A percentile compares a stretch with the other conserved stretches of the same genome.
Evolutionary conservation across 2,113 vertebrate species (phyloP).

Genomic region (Ictalurus furcatus): DNA sequence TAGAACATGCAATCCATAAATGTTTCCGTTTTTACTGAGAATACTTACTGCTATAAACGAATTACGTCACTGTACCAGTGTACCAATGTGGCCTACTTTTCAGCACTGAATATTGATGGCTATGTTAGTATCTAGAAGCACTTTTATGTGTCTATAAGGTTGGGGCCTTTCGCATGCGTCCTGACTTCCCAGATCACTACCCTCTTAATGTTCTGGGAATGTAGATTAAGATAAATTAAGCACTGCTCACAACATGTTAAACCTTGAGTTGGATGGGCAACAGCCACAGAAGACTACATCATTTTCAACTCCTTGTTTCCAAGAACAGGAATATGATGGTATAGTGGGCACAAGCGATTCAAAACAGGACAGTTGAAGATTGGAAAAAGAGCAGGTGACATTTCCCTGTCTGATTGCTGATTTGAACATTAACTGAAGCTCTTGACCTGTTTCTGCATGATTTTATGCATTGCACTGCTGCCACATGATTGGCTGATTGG

Average conservation of each 20-base stretch:
- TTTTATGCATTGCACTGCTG: neutral
- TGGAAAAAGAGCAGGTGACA: neutral
- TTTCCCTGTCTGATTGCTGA: neutral
- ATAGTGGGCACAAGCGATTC: neutral
- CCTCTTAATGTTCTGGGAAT: no score
- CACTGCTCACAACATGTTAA: neutral
- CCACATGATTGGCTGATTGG: neutral
- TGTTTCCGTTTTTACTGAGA: no score
- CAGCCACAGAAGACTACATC: neutral
- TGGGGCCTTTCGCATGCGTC: no score
- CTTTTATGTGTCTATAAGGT: no score
- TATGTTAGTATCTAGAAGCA: no score
- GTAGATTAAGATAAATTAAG: no score
- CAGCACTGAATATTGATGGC: no score
- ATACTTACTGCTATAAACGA: no score
- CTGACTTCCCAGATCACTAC: no score
- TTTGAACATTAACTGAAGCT: neutral
- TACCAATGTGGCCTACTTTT: no score
- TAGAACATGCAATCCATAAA: no score
- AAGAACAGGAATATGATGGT: neutral
- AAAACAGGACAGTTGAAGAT: neutral
- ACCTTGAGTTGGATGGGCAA: neutral
- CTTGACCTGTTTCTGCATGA: neutral
- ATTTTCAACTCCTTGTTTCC: neutral
- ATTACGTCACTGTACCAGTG: no score